phyloP scores from a whole-genome alignment of 64 coral and sea anemone genomes.

The Trachythela sp. region DNA sequence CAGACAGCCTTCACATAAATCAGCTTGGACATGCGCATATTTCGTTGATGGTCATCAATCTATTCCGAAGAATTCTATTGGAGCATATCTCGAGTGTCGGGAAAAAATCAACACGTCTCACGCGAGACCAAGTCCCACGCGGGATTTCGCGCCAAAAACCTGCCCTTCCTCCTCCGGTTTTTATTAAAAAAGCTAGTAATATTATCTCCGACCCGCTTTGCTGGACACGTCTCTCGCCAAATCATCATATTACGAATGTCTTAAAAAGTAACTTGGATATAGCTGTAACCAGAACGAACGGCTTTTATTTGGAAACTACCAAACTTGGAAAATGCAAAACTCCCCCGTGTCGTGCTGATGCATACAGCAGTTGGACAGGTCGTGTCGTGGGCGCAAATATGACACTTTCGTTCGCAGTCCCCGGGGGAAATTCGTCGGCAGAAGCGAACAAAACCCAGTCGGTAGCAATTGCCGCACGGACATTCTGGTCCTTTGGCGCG shows the following conservation, averaged over 20 bases:
- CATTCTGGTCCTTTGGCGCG: slow-evolving; percentile 42
- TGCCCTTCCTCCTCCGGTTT: slow-evolving; percentile 14
- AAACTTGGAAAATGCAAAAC: neutral
- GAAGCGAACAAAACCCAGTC: neutral
- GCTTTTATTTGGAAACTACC: slow-evolving; percentile 4
- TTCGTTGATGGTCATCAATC: slow-evolving; percentile 60
- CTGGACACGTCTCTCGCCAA: slow-evolving; percentile 64
- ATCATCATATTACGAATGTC: slow-evolving; percentile 4
- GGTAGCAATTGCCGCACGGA: slow-evolving; percentile 49
- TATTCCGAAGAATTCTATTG: slow-evolving; percentile 16
- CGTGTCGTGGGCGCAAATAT: neutral
- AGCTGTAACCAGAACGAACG: slow-evolving; percentile 19
- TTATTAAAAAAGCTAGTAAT: slow-evolving; percentile 8
- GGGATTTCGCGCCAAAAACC: neutral
- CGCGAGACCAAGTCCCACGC: no score
- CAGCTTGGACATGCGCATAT: slow-evolving; percentile 57
- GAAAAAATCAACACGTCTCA: neutral
- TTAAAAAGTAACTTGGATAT: slow-evolving; percentile 21
- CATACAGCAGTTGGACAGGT: slow-evolving; percentile 52
- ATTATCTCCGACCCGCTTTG: slow-evolving; percentile 47
- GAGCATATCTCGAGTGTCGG: slow-evolving; percentile 5
- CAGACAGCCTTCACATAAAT: slow-evolving; percentile 61
- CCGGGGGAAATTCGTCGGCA: neutral
- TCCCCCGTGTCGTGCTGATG: slow-evolving; percentile 37
- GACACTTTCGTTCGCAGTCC: slow-evolving; percentile 40